These are phyloP conservation scores for Autographa gamma DNA, from an alignment of 2,888 invertebrate species.

Conservation along the genomic window DNA sequence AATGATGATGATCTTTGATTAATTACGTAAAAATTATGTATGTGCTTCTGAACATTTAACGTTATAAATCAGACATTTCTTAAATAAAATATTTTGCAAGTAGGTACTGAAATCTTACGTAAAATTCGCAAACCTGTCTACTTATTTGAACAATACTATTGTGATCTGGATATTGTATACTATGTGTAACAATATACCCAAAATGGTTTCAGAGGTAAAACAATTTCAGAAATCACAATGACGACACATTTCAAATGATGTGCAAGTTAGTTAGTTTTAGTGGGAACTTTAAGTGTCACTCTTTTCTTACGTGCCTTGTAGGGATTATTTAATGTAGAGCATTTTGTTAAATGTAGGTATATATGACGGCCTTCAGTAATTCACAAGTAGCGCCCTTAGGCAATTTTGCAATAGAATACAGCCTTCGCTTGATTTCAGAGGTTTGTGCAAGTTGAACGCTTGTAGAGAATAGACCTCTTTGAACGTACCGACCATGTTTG, in stretches of 20 bases:
- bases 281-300: neutral
- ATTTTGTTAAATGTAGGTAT: constrained; percentile 20
- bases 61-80: no score
- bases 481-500: constrained; percentile 26
- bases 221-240: neutral
- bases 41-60: no score
- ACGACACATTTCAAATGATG: neutral
- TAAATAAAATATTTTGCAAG: neutral
- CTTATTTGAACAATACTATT: constrained; percentile 29
- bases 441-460: constrained; percentile 71
- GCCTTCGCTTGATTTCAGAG: constrained; percentile 69
- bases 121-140: constrained; percentile 26
- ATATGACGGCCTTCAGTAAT: constrained; percentile 59
- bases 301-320: neutral
- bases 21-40: no score
- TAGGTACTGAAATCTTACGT: constrained; percentile 2
- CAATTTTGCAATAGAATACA: constrained; percentile 68
- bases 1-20: no score
- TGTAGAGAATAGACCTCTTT: constrained; percentile 68
- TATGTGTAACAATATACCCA: constrained; percentile 19
- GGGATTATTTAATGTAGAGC: constrained; percentile 11
- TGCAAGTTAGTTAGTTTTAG: neutral
- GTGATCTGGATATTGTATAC: constrained; percentile 26
- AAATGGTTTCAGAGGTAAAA: neutral
- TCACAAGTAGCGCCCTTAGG: constrained; percentile 55